phyloP scores from a whole-genome alignment of 2,113 vertebrate species.

The Mus pahari region DNA sequence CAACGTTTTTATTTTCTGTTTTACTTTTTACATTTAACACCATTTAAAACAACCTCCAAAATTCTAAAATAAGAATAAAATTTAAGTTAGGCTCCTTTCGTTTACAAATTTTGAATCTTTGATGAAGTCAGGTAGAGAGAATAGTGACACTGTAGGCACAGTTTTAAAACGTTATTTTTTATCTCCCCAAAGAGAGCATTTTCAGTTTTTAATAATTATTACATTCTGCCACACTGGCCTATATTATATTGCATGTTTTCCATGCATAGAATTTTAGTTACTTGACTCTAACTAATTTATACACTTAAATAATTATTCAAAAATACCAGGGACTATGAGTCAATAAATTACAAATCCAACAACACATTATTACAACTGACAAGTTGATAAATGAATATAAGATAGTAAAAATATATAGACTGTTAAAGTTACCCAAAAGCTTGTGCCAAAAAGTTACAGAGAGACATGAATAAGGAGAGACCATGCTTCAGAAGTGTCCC shows the following conservation, averaged over 20 bases:
- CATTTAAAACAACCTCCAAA: constrained; percentile 9
- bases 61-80: constrained; percentile 51
- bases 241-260: constrained; percentile 6
- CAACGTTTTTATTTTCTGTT: neutral
- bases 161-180: constrained; percentile 29
- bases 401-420: neutral
- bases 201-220: constrained; percentile 32
- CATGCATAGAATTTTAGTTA: neutral
- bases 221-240: neutral
- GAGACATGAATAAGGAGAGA: neutral
- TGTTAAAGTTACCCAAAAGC: neutral
- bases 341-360: neutral
- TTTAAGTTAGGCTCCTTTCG: neutral
- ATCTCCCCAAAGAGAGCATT: neutral
- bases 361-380: neutral
- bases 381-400: neutral
- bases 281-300: neutral
- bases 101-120: neutral
- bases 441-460: neutral
- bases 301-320: neutral
- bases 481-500: neutral
- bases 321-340: neutral
- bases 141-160: neutral
- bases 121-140: neutral
- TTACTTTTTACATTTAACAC: neutral